Conservation (phyloP, 2,113 vertebrate species). For the Chloroceryle aenea region DNA sequence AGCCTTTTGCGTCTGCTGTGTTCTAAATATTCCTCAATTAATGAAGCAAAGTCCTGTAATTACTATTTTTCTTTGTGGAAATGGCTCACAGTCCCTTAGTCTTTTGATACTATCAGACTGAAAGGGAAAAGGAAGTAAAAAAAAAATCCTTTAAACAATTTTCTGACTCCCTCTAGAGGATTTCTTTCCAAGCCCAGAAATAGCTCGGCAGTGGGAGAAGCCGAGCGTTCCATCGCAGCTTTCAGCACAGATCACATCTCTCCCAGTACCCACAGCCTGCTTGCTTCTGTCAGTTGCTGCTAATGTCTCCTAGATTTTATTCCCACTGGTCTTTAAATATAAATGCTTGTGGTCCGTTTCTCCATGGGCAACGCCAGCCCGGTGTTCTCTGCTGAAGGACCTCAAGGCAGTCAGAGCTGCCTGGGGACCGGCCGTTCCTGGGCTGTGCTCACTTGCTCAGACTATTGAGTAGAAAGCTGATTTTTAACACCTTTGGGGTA, state of each 20-base stretch:
- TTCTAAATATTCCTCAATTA: not conserved
- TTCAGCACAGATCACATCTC: not conserved
- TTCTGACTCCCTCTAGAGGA: constrained; percentile 51
- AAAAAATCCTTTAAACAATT: not conserved
- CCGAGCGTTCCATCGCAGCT: accelerated
- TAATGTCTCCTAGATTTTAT: not conserved
- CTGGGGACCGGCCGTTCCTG: accelerated
- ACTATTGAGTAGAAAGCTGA: not conserved
- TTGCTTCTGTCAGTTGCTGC: not conserved
- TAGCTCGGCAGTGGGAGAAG: not conserved
- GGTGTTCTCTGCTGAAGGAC: accelerated
- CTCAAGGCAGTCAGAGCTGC: accelerated
- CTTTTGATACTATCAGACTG: not conserved
- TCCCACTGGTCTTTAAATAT: not conserved
- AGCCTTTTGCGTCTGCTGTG: not conserved
- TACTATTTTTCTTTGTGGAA: not conserved
- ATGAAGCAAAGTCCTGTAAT: not conserved
- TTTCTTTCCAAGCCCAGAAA: not conserved
- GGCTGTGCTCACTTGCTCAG: accelerated
- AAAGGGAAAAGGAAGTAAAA: not conserved
- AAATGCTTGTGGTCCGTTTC: not conserved
- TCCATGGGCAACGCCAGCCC: not conserved
- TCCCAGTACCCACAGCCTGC: not conserved
- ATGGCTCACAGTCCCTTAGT: not conserved
- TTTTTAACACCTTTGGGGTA: not conserved